These are phyloP conservation scores for Butorides virescens DNA, from an alignment of 2,113 vertebrate genomes.

Conservation along the genomic window DNA sequence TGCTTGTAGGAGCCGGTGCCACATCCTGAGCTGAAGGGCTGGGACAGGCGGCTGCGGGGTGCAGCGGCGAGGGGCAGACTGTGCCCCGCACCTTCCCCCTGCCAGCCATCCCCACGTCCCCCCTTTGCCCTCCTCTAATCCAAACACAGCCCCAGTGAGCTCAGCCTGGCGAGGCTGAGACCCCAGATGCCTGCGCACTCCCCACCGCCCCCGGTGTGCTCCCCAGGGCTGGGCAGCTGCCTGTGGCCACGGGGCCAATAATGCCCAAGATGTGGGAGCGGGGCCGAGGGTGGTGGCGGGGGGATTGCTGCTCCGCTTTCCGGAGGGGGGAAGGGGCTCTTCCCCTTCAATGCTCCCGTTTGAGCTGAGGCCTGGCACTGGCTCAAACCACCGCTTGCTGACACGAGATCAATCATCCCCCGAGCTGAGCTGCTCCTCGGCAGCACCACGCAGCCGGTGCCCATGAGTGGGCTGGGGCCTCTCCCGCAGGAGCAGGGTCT, in stretches of 20 bases:
- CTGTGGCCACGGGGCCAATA: rapidly evolving
- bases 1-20: background rate
- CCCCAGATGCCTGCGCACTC: rapidly evolving
- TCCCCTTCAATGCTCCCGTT: constrained; percentile 51
- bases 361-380: constrained; percentile 55
- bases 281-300: rapidly evolving
- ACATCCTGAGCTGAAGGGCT: background rate
- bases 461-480: background rate
- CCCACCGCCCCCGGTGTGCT: rapidly evolving
- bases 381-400: constrained; percentile 56
- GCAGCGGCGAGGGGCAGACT: background rate
- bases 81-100: background rate
- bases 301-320: background rate
- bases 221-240: background rate
- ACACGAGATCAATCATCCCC: constrained; percentile 51
- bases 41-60: background rate
- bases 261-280: background rate
- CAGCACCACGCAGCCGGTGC: background rate
- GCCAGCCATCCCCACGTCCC: background rate
- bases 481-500: background rate
- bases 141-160: background rate
- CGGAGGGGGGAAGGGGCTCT: constrained; percentile 50
- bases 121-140: background rate
- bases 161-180: background rate
- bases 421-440: background rate